These are phyloP conservation scores for Ptychadena robeensis DNA, from an alignment of 2,797 vertebrate species.

Conservation along the genomic window DNA sequence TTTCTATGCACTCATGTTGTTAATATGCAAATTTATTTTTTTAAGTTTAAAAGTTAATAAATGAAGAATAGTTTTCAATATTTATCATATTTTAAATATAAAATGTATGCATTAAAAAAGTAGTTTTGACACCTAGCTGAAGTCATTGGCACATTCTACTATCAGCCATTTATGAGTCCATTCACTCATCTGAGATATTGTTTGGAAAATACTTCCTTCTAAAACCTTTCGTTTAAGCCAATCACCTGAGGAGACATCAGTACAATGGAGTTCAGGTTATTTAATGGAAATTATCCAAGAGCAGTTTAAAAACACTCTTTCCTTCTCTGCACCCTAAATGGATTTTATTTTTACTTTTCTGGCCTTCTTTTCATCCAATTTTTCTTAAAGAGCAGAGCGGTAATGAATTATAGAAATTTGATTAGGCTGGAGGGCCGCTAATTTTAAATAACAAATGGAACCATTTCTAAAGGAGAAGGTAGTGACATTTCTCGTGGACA, in stretches of 20 bases:
- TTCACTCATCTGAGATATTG: not conserved
- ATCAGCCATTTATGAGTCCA: too few relatives aligned
- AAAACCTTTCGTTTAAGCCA: not conserved
- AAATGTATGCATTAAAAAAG: too few relatives aligned
- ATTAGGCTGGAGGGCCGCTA: constrained; percentile 21
- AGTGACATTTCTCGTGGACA: constrained; percentile 51
- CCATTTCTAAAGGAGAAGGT: not conserved
- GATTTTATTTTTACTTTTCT: not conserved
- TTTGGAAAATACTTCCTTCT: not conserved
- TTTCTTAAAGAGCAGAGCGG: not conserved
- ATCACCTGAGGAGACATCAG: not conserved
- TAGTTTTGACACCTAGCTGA: too few relatives aligned
- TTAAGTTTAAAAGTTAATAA: too few relatives aligned
- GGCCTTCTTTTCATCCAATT: not conserved
- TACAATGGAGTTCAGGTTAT: not conserved
- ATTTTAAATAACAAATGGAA: constrained; percentile 53
- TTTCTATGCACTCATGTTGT: too few relatives aligned
- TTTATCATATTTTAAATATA: too few relatives aligned
- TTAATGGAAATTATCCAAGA: not conserved
- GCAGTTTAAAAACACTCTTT: not conserved
- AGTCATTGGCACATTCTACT: too few relatives aligned
- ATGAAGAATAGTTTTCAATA: too few relatives aligned
- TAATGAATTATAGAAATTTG: constrained; percentile 31
- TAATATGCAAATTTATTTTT: too few relatives aligned
- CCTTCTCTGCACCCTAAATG: not conserved